Percentiles rank a stretch among this genome's conserved stretches.
Conservation (phyloP, 2,113 vertebrate species). For the Bubo scandiacus region DNA sequence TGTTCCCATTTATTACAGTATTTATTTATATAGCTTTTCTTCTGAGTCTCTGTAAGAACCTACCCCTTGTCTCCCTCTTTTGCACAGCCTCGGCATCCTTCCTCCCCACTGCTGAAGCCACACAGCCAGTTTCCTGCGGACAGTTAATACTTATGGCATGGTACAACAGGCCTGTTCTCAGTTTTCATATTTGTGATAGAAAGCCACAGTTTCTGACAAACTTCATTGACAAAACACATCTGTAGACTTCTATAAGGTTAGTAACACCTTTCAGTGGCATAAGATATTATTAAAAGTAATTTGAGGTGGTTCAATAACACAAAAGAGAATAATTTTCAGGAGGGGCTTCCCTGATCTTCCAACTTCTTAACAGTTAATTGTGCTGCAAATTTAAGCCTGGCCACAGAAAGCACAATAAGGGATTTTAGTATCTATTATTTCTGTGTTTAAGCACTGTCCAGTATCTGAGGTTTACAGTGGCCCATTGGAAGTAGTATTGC, state of each 20-base stretch:
- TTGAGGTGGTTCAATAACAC: background rate
- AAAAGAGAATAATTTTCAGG: background rate
- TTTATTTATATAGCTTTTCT: background rate
- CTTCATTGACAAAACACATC: background rate
- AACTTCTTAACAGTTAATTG: background rate
- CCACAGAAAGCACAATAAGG: background rate
- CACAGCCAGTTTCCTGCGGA: background rate
- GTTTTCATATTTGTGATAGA: background rate
- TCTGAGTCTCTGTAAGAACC: background rate
- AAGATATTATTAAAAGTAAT: background rate
- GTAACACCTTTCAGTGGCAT: background rate
- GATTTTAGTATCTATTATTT: background rate
- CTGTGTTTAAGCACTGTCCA: background rate
- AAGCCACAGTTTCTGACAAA: background rate
- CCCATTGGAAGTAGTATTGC: background rate
- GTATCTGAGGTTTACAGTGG: background rate
- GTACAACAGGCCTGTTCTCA: background rate
- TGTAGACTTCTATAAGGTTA: background rate
- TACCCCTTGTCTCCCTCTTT: background rate
- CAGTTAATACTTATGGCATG: background rate
- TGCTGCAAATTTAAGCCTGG: background rate
- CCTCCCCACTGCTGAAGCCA: background rate
- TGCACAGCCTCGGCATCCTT: background rate
- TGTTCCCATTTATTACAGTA: constrained; percentile 10
- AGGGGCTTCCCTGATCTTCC: background rate